Evolutionary conservation across 2,888 invertebrate species (phyloP).

Genomic region (Scotopteryx bipunctaria): DNA sequence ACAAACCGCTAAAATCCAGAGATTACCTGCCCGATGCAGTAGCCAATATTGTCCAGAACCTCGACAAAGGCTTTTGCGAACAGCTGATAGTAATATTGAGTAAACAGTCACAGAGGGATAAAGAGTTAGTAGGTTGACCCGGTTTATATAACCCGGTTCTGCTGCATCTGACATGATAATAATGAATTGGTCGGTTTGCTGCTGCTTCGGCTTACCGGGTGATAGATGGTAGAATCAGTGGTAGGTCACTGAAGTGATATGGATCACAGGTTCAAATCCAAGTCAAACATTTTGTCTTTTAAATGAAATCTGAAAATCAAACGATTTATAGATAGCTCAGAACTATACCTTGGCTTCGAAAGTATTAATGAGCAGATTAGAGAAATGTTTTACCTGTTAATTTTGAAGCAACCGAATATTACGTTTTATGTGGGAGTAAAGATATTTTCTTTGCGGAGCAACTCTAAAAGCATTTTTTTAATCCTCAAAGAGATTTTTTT

Average conservation of each 20-base stretch:
- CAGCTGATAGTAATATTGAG: not conserved
- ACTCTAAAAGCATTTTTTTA: not conserved
- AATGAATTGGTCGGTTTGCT: slow-evolving; percentile 11
- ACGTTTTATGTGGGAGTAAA: slow-evolving; percentile 1
- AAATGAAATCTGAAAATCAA: no score
- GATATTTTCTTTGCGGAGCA: slow-evolving; percentile 3
- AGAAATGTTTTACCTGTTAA: not conserved
- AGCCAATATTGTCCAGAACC: slow-evolving; percentile 25
- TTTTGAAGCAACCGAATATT: not conserved
- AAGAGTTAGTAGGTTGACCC: slow-evolving; percentile 12
- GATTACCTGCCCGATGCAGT: slow-evolving; percentile 33
- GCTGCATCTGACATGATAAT: slow-evolving; percentile 25
- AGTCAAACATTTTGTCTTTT: no score
- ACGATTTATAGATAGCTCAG: no score
- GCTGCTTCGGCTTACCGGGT: not conserved
- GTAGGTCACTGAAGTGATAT: no score
- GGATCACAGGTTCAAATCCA: no score
- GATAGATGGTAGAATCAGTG: no score
- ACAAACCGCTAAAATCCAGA: slow-evolving; percentile 12
- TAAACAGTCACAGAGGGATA: slow-evolving; percentile 3
- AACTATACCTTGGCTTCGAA: no score
- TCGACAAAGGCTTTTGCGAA: slow-evolving; percentile 24
- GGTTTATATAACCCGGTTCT: slow-evolving; percentile 19
- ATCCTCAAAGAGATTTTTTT: slow-evolving; percentile 19
- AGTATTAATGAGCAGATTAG: no score